Percentiles rank a stretch among this genome's conserved stretches.
phyloP scores from a whole-genome alignment of 1,140 invertebrate genomes.

The Neodiprion fabricii region DNA sequence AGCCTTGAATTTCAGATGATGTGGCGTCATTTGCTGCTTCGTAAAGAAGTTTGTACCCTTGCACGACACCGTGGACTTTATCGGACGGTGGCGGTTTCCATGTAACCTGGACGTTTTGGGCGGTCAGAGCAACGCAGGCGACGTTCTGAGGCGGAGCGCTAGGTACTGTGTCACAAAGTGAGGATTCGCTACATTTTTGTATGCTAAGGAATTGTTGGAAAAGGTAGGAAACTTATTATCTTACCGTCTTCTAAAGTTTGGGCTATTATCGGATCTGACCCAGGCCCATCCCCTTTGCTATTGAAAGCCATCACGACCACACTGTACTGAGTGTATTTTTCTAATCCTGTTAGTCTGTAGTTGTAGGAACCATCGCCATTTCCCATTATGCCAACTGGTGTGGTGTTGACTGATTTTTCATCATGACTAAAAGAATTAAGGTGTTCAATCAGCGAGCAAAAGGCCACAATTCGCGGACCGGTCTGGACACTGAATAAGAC shows the following conservation, averaged over 20 bases:
- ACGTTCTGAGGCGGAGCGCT: conserved; percentile 72
- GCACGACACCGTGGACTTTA: conserved; percentile 75
- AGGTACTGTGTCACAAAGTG: conserved; percentile 62
- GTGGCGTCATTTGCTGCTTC: conserved; percentile 61
- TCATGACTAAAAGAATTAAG: conserved; percentile 41
- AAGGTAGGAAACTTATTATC: not conserved
- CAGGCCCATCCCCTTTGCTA: conserved; percentile 77
- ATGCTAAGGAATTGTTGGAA: too few relatives aligned
- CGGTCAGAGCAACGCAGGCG: conserved; percentile 69
- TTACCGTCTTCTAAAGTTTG: conserved; percentile 83
- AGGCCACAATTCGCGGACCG: not conserved
- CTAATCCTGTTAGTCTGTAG: conserved; percentile 68
- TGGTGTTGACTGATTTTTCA: conserved; percentile 57
- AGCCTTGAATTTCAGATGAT: conserved; percentile 51
- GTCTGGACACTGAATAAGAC: not conserved
- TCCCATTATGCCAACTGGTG: conserved; percentile 59
- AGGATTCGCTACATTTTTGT: not conserved
- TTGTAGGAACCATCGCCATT: conserved; percentile 63
- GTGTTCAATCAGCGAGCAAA: conserved; percentile 14
- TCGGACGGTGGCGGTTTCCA: conserved; percentile 77
- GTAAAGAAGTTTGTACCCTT: conserved; percentile 83
- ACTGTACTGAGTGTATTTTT: conserved; percentile 81
- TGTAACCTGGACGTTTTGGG: conserved; percentile 76
- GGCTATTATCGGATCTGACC: conserved; percentile 70
- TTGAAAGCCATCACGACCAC: conserved; percentile 83